phyloP scores from a whole-genome alignment of 2,113 vertebrate species.

The Canis aureus region DNA sequence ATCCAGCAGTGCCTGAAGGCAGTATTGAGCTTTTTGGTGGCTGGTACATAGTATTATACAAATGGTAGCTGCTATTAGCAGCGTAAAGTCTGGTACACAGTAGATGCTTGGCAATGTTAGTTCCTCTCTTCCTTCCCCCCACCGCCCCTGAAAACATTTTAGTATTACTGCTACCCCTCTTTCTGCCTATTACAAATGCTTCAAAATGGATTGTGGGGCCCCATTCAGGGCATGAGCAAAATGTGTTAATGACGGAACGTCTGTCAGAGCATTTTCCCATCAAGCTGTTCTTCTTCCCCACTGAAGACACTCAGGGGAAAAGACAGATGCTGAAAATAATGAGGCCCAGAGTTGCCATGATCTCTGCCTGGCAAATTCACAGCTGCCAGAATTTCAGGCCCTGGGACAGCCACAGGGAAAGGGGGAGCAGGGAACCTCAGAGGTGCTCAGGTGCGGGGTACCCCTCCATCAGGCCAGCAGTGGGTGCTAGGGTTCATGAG shows the following conservation, averaged over 20 bases:
- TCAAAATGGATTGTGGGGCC: background rate
- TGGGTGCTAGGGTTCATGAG: background rate
- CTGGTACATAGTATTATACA: background rate
- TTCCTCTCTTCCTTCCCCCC: background rate
- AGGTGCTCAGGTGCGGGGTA: background rate
- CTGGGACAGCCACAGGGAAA: background rate
- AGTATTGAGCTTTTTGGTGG: background rate
- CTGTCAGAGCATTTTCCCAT: background rate
- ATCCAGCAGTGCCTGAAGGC: slow-evolving; percentile 44
- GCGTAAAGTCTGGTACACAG: background rate
- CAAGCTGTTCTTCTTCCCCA: background rate
- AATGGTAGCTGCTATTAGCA: background rate
- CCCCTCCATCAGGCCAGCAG: background rate
- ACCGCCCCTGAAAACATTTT: background rate
- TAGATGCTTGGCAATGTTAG: too few species aligned
- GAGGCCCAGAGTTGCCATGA: background rate
- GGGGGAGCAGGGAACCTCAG: too few species aligned
- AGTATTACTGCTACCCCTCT: background rate
- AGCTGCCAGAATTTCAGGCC: background rate
- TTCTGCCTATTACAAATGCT: background rate
- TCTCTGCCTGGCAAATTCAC: background rate
- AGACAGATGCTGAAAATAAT: slow-evolving; percentile 14
- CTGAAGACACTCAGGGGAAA: background rate
- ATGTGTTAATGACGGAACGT: background rate
- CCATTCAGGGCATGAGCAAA: background rate